A percentile compares a stretch with the other conserved stretches of the same genome.
phyloP scores from a whole-genome alignment of 1,140 invertebrate genomes.

The Phthorimaea operculella region DNA sequence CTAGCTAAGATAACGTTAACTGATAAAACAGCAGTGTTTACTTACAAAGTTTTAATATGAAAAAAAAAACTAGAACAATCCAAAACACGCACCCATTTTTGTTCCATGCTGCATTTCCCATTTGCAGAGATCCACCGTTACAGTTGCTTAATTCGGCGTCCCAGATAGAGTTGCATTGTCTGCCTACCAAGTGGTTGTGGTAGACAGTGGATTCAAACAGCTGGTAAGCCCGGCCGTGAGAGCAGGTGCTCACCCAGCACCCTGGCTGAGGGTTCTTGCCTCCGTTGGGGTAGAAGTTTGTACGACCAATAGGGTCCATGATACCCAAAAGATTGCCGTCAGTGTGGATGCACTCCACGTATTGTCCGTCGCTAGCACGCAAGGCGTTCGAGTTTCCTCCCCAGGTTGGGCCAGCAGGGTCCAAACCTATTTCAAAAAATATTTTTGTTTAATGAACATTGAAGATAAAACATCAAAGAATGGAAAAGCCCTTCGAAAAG shows the following conservation, averaged over 20 bases:
- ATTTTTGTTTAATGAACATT: too few relatives aligned
- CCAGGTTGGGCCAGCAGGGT: conserved; percentile 71
- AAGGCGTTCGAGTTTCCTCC: conserved; percentile 27
- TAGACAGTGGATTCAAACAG: conserved; percentile 69
- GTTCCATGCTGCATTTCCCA: conserved; percentile 40
- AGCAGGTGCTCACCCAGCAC: conserved; percentile 66
- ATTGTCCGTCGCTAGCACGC: conserved; percentile 63
- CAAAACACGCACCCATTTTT: conserved; percentile 27
- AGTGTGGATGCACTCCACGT: conserved; percentile 74
- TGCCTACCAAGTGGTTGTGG: conserved; percentile 49
- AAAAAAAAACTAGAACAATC: too few relatives aligned
- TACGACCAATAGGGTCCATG: conserved; percentile 41
- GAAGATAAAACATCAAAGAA: too few relatives aligned
- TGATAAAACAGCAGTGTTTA: too few relatives aligned
- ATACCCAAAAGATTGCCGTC: conserved; percentile 62
- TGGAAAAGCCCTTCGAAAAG: too few relatives aligned
- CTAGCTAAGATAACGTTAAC: too few relatives aligned
- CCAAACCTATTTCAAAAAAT: conserved; percentile 2
- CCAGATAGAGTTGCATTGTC: conserved; percentile 37
- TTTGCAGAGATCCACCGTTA: conserved; percentile 28
- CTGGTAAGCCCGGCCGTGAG: conserved; percentile 64
- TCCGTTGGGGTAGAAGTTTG: conserved; percentile 71
- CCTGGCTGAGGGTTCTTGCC: conserved; percentile 73
- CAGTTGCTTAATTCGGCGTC: conserved; percentile 34
- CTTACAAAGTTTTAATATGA: too few relatives aligned